Conservation (phyloP, 2,888 invertebrate genomes). For the Zootermopsis nevadensis region DNA sequence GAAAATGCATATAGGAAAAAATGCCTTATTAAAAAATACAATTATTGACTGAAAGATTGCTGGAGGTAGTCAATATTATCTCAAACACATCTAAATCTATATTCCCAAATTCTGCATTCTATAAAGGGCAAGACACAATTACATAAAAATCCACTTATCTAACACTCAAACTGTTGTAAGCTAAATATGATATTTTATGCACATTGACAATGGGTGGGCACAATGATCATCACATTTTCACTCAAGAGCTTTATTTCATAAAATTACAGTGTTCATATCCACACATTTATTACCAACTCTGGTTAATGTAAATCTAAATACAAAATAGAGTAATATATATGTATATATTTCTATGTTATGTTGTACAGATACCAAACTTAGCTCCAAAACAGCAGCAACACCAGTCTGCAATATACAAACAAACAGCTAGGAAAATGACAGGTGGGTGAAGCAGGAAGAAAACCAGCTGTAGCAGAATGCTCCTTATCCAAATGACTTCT, state of each 20-base stretch:
- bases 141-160: too few species aligned
- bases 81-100: too few species aligned
- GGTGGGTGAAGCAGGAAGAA: neutral
- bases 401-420: neutral
- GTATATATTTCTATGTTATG: slow-evolving; percentile 18
- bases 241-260: neutral
- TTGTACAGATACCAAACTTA: neutral
- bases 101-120: too few species aligned
- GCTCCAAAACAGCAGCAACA: slow-evolving; percentile 5
- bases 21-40: too few species aligned
- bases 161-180: too few species aligned
- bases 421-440: slow-evolving; percentile 8
- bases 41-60: too few species aligned
- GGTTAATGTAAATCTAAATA: slow-evolving; percentile 46
- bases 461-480: neutral
- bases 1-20: too few species aligned
- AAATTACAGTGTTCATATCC: slow-evolving; percentile 20
- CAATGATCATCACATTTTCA: too few species aligned
- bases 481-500: neutral
- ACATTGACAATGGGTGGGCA: too few species aligned
- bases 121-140: too few species aligned
- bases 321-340: slow-evolving; percentile 44
- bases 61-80: too few species aligned
- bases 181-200: too few species aligned
- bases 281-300: slow-evolving; percentile 38